Percentiles rank a stretch among this genome's conserved stretches.
These are phyloP conservation scores for Pogonocichla stellata DNA, from an alignment of 2,113 vertebrate species.

Conservation along the genomic window DNA sequence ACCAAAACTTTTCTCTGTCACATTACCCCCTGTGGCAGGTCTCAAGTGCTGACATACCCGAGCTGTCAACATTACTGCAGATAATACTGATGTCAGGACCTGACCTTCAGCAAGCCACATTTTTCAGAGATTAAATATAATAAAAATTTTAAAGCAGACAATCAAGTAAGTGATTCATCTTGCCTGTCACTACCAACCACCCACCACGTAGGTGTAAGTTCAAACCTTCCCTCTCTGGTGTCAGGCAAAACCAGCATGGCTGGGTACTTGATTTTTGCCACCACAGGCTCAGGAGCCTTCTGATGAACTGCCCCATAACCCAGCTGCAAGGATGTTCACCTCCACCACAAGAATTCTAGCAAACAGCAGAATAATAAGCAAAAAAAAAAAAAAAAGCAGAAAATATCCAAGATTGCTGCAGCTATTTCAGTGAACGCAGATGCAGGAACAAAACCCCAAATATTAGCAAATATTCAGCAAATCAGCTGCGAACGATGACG, in stretches of 20 bases:
- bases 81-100: not conserved
- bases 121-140: not conserved
- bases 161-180: not conserved
- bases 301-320: not conserved
- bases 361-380: not conserved
- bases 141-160: not conserved
- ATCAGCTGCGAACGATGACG: not conserved
- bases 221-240: not conserved
- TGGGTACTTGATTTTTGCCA: not conserved
- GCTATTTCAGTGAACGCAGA: not conserved
- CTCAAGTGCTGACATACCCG: accelerated
- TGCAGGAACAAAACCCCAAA: not conserved
- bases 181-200: not conserved
- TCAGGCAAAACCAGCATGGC: not conserved
- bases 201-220: not conserved
- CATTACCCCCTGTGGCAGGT: not conserved
- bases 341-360: not conserved
- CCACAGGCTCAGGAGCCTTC: not conserved
- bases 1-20: not conserved
- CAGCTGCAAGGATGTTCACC: not conserved
- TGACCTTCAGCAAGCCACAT: not conserved
- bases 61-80: not conserved
- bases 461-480: not conserved
- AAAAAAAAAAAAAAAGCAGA: not conserved
- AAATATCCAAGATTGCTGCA: not conserved